Evolutionary conservation across 2,797 vertebrate genomes (phyloP), one percentile per base, ranked within the genome.

Genomic region (Hozukius guyotensis): DNA sequence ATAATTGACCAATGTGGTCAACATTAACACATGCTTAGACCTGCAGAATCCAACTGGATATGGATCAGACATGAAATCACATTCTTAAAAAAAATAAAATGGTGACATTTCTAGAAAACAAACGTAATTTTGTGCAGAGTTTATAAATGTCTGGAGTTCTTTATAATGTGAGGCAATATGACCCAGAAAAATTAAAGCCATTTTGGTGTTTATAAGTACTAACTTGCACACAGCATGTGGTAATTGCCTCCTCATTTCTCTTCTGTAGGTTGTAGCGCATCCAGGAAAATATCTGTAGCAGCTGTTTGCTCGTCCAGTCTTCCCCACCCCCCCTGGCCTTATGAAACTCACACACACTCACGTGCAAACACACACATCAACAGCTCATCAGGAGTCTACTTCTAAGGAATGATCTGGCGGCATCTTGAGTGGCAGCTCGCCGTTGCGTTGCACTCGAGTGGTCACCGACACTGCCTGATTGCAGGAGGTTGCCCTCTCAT

Each of bases 401-500:
- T 83, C 80, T 77, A 29, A 87, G 62, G 72, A 74, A 75, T 64
- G 84, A 90, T 89, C 79, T 82, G 79, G 82, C 76, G 72, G 76
- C 75, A 78, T 89, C 73, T 83, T 87, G 84, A 87, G 81, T 81
- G 87, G 87, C 86, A 85, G 86, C 79, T 81, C 55, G 18, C 73
- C 34, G 67, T 68, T 61, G 83, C 56, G 80, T 87, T 82, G 89
- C 86, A 92, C 87, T 89, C 62, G 82, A 93, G 81, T 84, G 82
- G 76, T 85, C 89, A 88, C 76, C 55, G 59, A 92, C 88, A 89
- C 84, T 83, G 89, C 57, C 72, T 81, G 88, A 90, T 87, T 88
- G 90, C 90, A 85, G 89, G 91, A 89, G 87, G 85, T 88, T 92
- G 85, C 80, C 74, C 88, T 88, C 87, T 91, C 79, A 87, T 89